Conservation (phyloP, 2,797 vertebrate genomes). For the Karalla daura region DNA sequence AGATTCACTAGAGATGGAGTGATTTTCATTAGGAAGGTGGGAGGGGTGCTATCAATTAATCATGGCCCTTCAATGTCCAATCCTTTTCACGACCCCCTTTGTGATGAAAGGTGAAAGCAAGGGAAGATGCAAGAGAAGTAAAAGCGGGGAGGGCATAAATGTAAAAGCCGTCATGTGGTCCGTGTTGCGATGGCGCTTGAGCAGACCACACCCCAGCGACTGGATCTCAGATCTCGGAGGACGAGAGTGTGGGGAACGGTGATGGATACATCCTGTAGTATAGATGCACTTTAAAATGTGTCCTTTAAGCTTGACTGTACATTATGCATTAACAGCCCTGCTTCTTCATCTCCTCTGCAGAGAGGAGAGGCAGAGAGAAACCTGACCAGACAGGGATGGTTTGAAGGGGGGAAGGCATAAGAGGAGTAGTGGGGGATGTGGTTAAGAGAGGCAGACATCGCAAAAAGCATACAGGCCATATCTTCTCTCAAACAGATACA, state of each 20-base stretch:
- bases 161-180: slow-evolving; percentile 24
- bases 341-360: slow-evolving; percentile 36
- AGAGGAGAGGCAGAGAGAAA: slow-evolving; percentile 44
- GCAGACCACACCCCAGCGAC: slow-evolving; percentile 22
- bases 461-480: slow-evolving; percentile 25
- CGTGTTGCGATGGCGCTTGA: slow-evolving; percentile 5
- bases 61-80: slow-evolving; percentile 9
- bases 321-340: slow-evolving; percentile 68
- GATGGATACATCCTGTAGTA: slow-evolving; percentile 57
- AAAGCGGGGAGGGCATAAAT: slow-evolving; percentile 12
- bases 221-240: slow-evolving; percentile 4
- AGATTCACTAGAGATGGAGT: slow-evolving; percentile 4
- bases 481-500: slow-evolving; percentile 1
- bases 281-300: slow-evolving; percentile 49
- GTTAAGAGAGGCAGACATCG: slow-evolving; percentile 13
- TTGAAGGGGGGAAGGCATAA: slow-evolving; percentile 27
- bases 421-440: slow-evolving; percentile 35
- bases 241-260: slow-evolving; percentile 17
- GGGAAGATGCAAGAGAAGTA: slow-evolving; percentile 8
- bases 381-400: slow-evolving; percentile 38
- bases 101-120: slow-evolving; percentile 41
- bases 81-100: slow-evolving; percentile 24
- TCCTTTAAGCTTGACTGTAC: slow-evolving; percentile 54
- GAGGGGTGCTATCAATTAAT: slow-evolving; percentile 44
- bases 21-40: slow-evolving; percentile 36